These are phyloP conservation scores for Eumacrocentrus americanus DNA, from an alignment of 2,888 invertebrate species.

Conservation along the genomic window DNA sequence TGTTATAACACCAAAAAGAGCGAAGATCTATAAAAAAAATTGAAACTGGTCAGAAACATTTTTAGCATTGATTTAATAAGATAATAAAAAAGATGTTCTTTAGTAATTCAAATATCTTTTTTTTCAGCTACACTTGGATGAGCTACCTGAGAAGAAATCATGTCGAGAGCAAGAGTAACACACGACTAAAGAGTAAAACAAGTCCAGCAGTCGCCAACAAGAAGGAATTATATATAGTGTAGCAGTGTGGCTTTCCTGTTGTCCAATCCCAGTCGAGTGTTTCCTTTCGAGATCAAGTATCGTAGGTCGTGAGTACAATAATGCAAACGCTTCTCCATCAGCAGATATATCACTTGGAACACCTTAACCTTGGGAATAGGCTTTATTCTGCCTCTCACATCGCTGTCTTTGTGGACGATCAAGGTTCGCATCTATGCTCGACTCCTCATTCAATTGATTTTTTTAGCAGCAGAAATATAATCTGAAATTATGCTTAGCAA, in stretches of 20 bases:
- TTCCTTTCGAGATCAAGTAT: conserved; percentile 43
- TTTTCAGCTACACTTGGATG: too few relatives aligned
- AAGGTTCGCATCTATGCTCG: conserved; percentile 28
- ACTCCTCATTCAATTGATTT: neutral
- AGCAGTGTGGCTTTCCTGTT: conserved; percentile 39
- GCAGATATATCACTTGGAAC: conserved; percentile 37
- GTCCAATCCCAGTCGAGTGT: conserved; percentile 47
- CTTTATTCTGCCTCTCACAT: conserved; percentile 45
- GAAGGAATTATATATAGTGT: conserved; percentile 46
- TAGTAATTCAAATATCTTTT: too few relatives aligned
- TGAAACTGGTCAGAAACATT: too few relatives aligned
- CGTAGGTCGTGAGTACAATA: conserved; percentile 22
- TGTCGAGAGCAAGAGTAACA: conserved; percentile 34
- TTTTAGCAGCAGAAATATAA: neutral
- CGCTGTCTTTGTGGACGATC: conserved; percentile 31
- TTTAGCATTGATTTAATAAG: too few relatives aligned
- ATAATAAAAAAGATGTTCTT: too few relatives aligned
- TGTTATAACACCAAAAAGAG: too few relatives aligned
- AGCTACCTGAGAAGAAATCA: conserved; percentile 46
- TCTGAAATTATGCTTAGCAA: neutral
- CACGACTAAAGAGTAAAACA: conserved; percentile 35
- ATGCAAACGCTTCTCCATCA: conserved; percentile 28
- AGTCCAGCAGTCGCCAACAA: conserved; percentile 41
- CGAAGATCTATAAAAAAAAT: too few relatives aligned
- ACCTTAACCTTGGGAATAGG: conserved; percentile 54